Evolutionary conservation across 1,140 invertebrate species (phyloP), one percentile per base, ranked within the genome.

Genomic region (Lordiphosa stackelbergi): DNA sequence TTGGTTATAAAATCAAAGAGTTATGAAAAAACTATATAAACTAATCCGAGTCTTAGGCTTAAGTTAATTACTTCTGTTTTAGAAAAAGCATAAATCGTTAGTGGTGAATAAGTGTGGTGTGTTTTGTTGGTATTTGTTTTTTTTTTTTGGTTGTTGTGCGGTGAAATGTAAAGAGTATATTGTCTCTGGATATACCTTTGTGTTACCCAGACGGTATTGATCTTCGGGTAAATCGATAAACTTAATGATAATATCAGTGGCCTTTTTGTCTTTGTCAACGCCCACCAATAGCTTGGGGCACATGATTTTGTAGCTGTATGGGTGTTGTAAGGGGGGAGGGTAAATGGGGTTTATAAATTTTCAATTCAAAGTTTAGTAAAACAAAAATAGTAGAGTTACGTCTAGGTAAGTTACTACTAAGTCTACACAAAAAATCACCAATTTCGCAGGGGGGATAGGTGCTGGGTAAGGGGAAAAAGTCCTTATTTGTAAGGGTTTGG

Each of bases 121-220:
- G 4, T 37, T 57, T 69, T 36, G 28, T 31, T 53, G 47, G 47
- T 34, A n/a, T n/a, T n/a, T n/a, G n/a, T n/a, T n/a, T n/a, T n/a
- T 7, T 37, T 57, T 69, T 36, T 31, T 31, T 53, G 47, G 47
- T 34, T 43, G 35, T 51, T 36, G 35, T 10, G 38, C 46, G 42
- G 35, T 10, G 38, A 36, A 36, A 19, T 37, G 41, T 66, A 45
- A 37, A 19, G 65, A 51, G 73, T 85, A 77, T 87, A 79, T 84
- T 77, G 77, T 84, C 73, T 71, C 46, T 69, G 57, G 34, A 83
- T 86, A 85, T 93, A 96, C 97, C 95, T 99, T 99, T 60, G 97
- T 99, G 89, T 94, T 94, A 91, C 98, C 98, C 88, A 99, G 90
- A 87, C 97, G 93, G 91, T 94, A 99, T 89, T 97, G 95, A 89